These are phyloP conservation scores for Ramazzottius varieornatus DNA, from an alignment of 2,888 invertebrate genomes.

Conservation along the genomic window DNA sequence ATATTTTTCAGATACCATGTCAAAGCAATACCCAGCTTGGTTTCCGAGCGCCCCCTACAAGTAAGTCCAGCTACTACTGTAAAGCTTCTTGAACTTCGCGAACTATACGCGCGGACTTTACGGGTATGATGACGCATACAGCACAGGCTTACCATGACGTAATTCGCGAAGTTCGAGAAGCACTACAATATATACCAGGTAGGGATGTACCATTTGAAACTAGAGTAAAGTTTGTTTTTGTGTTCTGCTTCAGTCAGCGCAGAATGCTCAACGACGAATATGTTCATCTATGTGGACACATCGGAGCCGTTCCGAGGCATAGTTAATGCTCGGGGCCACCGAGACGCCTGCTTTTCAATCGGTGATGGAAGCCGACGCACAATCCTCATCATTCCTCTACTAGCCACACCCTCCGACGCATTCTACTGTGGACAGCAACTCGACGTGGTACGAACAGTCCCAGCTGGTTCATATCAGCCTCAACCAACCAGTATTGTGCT, in stretches of 20 bases:
- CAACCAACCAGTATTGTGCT: not conserved
- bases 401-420: not conserved
- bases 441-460: not conserved
- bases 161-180: too few relatives aligned
- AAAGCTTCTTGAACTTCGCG: not conserved
- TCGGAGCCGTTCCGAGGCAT: not conserved
- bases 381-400: not conserved
- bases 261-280: not conserved
- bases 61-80: not conserved
- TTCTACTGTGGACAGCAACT: not conserved
- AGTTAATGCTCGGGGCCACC: not conserved
- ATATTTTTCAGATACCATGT: not conserved
- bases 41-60: not conserved
- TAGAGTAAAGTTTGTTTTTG: not conserved
- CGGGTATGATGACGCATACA: too few relatives aligned
- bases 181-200: too few relatives aligned
- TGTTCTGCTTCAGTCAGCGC: not conserved
- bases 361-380: not conserved
- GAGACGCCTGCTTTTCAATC: not conserved
- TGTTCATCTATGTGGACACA: not conserved
- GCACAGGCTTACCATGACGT: too few relatives aligned
- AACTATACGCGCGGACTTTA: too few relatives aligned
- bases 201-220: too few relatives aligned
- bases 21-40: not conserved
- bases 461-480: not conserved